These are phyloP conservation scores for Planococcus citri DNA, from an alignment of 1,140 invertebrate genomes.

Conservation along the genomic window DNA sequence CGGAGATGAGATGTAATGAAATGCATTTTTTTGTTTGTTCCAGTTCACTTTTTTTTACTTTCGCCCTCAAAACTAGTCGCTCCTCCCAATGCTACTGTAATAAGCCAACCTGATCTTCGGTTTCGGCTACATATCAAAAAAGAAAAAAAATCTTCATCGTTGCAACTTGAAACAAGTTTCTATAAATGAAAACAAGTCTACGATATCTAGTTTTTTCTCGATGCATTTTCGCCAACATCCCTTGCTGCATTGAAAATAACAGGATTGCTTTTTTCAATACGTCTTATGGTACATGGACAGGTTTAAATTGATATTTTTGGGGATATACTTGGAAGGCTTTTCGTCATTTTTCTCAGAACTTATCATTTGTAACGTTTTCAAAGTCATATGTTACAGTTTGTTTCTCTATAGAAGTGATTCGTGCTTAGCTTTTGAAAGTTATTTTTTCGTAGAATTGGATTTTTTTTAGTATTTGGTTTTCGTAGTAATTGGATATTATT, in stretches of 20 bases:
- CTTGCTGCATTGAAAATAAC: conserved; percentile 9
- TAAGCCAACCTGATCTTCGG: not conserved
- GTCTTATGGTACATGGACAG: too few species aligned
- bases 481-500: too few species aligned
- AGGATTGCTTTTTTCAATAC: not conserved
- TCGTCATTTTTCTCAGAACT: not conserved
- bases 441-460: too few species aligned
- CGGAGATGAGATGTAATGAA: too few species aligned
- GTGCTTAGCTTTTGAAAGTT: too few species aligned
- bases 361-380: not conserved
- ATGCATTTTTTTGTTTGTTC: not conserved
- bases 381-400: not conserved
- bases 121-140: not conserved
- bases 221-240: conserved; percentile 10
- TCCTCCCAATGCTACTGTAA: not conserved
- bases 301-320: conserved; percentile 4
- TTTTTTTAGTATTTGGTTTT: too few species aligned
- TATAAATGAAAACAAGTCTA: not conserved
- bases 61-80: not conserved
- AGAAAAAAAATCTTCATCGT: not conserved
- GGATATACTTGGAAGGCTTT: not conserved
- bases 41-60: not conserved
- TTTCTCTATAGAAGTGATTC: not conserved
- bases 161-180: conserved; percentile 7
- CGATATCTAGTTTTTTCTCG: conserved; percentile 10